phyloP scores from a whole-genome alignment of 1,140 invertebrate genomes.

The Matsumurasca onukii region DNA sequence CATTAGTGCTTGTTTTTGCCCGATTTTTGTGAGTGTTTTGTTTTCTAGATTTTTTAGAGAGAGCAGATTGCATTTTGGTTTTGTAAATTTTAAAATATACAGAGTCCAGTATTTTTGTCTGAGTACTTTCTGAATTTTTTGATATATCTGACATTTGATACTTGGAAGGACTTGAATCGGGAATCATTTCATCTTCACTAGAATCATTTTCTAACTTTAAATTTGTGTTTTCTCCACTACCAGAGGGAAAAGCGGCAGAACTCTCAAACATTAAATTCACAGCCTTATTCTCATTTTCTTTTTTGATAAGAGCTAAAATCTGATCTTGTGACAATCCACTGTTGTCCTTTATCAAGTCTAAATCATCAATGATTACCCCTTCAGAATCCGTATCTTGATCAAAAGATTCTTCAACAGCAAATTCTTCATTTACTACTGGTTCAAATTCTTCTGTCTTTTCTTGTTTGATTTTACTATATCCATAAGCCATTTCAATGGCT shows the following conservation, averaged over 20 bases:
- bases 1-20: neutral
- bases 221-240: neutral
- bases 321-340: slow-evolving; percentile 69
- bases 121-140: neutral
- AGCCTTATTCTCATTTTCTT: slow-evolving; percentile 46
- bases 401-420: slow-evolving; percentile 42
- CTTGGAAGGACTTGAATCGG: neutral
- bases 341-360: slow-evolving; percentile 62
- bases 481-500: slow-evolving; percentile 5
- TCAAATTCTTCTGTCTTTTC: slow-evolving; percentile 16
- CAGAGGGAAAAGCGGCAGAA: neutral
- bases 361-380: slow-evolving; percentile 30
- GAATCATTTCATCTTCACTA: neutral
- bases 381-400: slow-evolving; percentile 45
- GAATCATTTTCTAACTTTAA: neutral
- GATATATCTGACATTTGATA: neutral
- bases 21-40: neutral
- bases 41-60: neutral
- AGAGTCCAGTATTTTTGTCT: neutral
- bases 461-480: slow-evolving; percentile 13
- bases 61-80: neutral
- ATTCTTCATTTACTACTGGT: slow-evolving; percentile 9
- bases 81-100: neutral
- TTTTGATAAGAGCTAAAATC: slow-evolving; percentile 56
- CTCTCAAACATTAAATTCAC: neutral